phyloP scores from a whole-genome alignment of 2,113 vertebrate genomes.

The Xenus cinereus region DNA sequence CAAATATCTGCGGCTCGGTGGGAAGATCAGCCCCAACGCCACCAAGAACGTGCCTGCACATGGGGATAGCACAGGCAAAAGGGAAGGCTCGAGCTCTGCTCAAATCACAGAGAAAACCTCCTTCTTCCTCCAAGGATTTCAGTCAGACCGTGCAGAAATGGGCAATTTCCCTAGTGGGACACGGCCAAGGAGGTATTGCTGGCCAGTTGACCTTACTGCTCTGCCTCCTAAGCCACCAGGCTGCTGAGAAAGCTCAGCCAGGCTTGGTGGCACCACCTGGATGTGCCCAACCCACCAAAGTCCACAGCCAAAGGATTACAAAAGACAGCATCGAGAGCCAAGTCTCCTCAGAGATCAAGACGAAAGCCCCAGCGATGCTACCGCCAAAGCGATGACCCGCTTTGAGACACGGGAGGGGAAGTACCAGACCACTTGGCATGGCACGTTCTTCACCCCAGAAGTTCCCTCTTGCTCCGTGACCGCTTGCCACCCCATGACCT shows the following conservation, averaged over 20 bases:
- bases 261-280: not conserved
- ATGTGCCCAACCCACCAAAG: not conserved
- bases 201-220: not conserved
- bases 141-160: not conserved
- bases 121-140: not conserved
- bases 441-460: not conserved
- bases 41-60: not conserved
- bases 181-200: not conserved
- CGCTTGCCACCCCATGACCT: not conserved
- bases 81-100: not conserved
- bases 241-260: not conserved
- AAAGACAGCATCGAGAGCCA: not conserved
- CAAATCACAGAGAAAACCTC: not conserved
- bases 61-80: not conserved
- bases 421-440: not conserved
- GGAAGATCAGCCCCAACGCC: not conserved
- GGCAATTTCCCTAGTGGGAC: not conserved
- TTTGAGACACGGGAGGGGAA: not conserved
- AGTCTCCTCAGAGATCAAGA: not conserved
- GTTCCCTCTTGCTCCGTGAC: not conserved
- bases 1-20: rapidly evolving
- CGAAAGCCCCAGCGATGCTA: not conserved
- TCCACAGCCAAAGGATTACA: not conserved
- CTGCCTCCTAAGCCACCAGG: not conserved
- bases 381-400: not conserved